Evolutionary conservation across 2,113 vertebrate genomes (phyloP).

Genomic region (Pteruthius melanotis): DNA sequence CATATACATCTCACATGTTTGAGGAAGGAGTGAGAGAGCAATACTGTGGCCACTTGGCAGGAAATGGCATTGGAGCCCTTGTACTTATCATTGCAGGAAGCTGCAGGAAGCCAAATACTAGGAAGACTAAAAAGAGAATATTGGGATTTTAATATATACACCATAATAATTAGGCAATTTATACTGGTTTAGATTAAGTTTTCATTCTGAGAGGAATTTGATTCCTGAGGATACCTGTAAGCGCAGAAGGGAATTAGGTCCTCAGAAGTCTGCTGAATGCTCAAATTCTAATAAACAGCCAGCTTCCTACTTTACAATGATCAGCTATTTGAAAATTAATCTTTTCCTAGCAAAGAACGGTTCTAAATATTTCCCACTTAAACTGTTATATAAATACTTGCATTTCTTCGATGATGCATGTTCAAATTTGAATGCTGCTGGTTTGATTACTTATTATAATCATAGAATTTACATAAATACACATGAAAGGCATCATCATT

Average conservation of each 20-base stretch:
- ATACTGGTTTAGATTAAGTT: neutral
- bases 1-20: neutral
- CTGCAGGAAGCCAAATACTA: neutral
- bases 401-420: neutral
- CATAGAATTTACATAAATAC: neutral
- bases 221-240: neutral
- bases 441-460: neutral
- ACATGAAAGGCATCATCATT: neutral
- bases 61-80: neutral
- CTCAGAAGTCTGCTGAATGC: neutral
- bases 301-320: neutral
- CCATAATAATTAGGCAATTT: neutral
- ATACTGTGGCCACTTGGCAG: neutral
- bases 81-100: neutral
- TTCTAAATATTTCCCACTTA: neutral
- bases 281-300: neutral
- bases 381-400: neutral
- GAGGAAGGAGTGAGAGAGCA: neutral
- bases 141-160: neutral
- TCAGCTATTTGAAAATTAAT: neutral
- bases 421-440: neutral
- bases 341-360: neutral
- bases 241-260: neutral
- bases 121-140: neutral
- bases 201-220: neutral